Conservation (phyloP, 2,888 invertebrate species). For the Rhopalosiphum nymphaeae region DNA sequence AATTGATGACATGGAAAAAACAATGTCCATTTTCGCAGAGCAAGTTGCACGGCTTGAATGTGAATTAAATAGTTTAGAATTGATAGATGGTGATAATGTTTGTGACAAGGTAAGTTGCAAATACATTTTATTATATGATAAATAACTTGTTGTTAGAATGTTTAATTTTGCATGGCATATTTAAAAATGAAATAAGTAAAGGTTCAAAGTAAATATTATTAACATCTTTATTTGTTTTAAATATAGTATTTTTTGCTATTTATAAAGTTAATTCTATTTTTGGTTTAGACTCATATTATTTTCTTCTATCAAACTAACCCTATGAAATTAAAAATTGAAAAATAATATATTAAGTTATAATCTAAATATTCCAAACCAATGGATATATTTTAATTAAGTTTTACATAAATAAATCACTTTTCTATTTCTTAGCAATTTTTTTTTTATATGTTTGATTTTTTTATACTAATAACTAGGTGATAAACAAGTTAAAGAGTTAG, state of each 20-base stretch:
- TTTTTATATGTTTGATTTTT: not conserved
- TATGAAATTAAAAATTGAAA: not conserved
- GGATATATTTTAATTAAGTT: not conserved
- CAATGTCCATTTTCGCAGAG: conserved; percentile 70
- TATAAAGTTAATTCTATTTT: not conserved
- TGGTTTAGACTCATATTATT: not conserved
- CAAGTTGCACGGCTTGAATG: conserved; percentile 68
- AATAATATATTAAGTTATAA: too few species aligned
- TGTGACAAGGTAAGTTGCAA: conserved; percentile 61
- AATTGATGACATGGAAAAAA: conserved; percentile 69
- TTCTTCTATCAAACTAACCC: not conserved
- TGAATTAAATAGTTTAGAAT: conserved; percentile 48
- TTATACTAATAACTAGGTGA: not conserved
- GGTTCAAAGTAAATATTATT: not conserved
- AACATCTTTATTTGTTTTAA: not conserved
- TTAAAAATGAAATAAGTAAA: not conserved
- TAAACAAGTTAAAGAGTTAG: not conserved
- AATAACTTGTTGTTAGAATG: not conserved
- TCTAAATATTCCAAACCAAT: too few species aligned
- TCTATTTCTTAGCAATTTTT: not conserved
- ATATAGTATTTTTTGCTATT: not conserved
- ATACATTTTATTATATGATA: not conserved
- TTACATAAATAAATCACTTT: not conserved
- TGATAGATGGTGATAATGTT: conserved; percentile 64
- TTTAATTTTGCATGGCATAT: not conserved